Evolutionary conservation across 1,140 invertebrate species (phyloP).

Genomic region (Aphaenogaster rudis): DNA sequence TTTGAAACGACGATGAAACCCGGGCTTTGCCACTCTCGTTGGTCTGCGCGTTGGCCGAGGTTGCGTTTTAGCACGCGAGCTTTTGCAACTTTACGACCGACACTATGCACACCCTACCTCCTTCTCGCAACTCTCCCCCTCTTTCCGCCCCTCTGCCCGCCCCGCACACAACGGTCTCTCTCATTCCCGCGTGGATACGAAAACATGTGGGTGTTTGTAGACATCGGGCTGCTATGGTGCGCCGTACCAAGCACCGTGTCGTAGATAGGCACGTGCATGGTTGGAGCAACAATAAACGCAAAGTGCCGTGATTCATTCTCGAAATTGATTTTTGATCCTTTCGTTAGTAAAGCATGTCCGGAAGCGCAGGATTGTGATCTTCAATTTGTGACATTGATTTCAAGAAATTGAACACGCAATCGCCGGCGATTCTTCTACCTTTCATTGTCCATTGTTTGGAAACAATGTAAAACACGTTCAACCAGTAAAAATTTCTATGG

Average conservation of each 20-base stretch:
- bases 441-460: background rate
- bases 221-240: slow-evolving; percentile 55
- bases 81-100: slow-evolving; percentile 68
- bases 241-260: slow-evolving; percentile 66
- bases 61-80: slow-evolving; percentile 66
- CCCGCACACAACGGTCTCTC: background rate
- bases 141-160: background rate
- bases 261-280: slow-evolving; percentile 54
- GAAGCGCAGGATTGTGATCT: background rate
- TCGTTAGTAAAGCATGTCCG: background rate
- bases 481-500: background rate
- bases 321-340: slow-evolving; percentile 50
- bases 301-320: slow-evolving; percentile 34
- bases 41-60: slow-evolving; percentile 51
- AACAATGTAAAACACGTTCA: background rate
- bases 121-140: slow-evolving; percentile 18
- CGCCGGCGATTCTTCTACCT: background rate
- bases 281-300: slow-evolving; percentile 51
- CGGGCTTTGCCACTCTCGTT: slow-evolving; percentile 64
- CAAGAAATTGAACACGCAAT: slow-evolving; percentile 1
- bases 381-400: background rate
- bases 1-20: slow-evolving; percentile 65
- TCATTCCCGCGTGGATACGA: slow-evolving; percentile 37
- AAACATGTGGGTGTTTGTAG: slow-evolving; percentile 58
- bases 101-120: slow-evolving; percentile 55